These are phyloP conservation scores for Pteropus rufus DNA, from an alignment of 2,797 vertebrate genomes.

Conservation along the genomic window DNA sequence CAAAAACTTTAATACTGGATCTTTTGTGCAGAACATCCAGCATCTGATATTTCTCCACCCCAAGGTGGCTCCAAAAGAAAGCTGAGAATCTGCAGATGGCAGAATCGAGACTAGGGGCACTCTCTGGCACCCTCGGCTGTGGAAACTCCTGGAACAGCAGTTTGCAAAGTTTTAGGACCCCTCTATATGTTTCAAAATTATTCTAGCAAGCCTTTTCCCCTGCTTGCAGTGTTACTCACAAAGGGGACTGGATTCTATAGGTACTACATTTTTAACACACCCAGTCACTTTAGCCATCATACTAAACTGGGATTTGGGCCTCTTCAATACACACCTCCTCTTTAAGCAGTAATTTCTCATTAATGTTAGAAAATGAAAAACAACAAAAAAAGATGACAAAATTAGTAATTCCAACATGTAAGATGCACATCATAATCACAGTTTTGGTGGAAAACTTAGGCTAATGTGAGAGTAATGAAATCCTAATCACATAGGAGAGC, in stretches of 20 bases:
- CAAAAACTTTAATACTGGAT: background rate
- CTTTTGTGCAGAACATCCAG: background rate
- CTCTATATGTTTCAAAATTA: background rate
- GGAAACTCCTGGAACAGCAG: too few relatives aligned
- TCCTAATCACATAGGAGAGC: background rate
- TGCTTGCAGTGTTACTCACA: background rate
- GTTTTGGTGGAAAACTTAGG: background rate
- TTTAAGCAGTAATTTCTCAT: background rate
- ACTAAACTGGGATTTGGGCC: background rate
- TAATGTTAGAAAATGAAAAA: background rate
- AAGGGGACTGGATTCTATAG: background rate
- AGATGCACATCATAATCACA: slow-evolving; percentile 9
- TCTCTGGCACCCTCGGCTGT: background rate
- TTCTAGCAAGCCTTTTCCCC: background rate
- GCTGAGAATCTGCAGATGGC: background rate
- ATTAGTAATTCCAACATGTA: background rate
- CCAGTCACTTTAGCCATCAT: background rate
- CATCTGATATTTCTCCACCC: too few relatives aligned
- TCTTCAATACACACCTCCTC: background rate
- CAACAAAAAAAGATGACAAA: background rate
- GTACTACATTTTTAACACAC: rapidly evolving
- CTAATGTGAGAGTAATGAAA: slow-evolving; percentile 20
- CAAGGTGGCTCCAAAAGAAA: background rate
- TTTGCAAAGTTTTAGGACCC: background rate
- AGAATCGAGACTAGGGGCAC: background rate